Percentiles rank a stretch among this genome's conserved stretches.
These are phyloP conservation scores for Drosophila lacteicornis DNA, from an alignment of 1,140 invertebrate species.

Conservation along the genomic window DNA sequence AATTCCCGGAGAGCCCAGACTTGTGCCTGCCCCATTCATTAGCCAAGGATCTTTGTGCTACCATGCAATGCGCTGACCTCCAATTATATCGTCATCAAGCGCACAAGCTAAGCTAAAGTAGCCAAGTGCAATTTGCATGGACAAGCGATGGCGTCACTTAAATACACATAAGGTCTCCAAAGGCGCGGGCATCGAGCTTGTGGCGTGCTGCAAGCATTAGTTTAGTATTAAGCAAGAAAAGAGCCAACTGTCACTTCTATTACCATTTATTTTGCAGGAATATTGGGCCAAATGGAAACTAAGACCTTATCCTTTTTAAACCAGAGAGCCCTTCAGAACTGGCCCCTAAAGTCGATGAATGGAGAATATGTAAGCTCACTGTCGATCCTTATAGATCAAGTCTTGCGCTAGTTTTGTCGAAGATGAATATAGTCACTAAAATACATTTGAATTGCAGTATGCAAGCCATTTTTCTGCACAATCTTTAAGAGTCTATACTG, in stretches of 20 bases:
- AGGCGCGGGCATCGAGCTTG: conserved; percentile 14
- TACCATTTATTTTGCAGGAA: background rate
- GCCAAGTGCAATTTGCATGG: conserved; percentile 55
- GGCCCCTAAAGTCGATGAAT: no score
- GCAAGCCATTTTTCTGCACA: no score
- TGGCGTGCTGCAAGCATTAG: conserved; percentile 61
- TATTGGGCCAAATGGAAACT: background rate
- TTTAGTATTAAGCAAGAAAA: conserved; percentile 71
- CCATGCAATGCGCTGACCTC: conserved; percentile 44
- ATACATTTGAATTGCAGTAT: no score
- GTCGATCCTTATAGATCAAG: no score
- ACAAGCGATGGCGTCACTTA: conserved; percentile 56
- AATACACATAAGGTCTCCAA: conserved; percentile 47
- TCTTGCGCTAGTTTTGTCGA: no score
- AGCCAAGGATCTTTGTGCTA: conserved; percentile 1
- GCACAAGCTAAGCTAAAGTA: conserved; percentile 65
- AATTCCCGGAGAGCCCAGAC: conserved; percentile 10
- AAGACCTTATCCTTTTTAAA: no score
- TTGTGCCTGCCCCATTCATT: background rate
- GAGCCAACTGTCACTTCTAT: conserved; percentile 61
- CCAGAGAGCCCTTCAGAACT: no score
- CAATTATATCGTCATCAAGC: conserved; percentile 70
- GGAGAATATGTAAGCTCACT: no score
- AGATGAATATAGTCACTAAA: no score
- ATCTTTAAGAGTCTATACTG: no score